Evolutionary conservation across 2,113 vertebrate genomes (phyloP), one percentile per base, ranked within the genome.

Genomic region (Anarrhichthys ocellatus): DNA sequence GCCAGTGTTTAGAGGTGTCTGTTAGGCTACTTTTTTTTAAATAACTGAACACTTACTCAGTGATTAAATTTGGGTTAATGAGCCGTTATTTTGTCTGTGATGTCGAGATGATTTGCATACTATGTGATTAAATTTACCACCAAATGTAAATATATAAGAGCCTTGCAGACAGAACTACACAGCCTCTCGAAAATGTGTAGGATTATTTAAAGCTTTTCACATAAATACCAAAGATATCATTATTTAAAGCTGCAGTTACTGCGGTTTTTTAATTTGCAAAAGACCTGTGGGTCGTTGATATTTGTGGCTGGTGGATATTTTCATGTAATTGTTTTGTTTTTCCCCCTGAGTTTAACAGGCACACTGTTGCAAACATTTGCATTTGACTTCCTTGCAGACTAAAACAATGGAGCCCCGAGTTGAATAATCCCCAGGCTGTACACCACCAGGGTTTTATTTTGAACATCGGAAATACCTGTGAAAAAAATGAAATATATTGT

Each of bases 371-470:
- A 61, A 69, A 72, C 74, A 58, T 84, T 74, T 59, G 17, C 50
- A 56, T 83, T 76, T 52, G 20, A 44, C 64, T 78, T 77, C 71
- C 15, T 36, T 59, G 22, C 46, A 81, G 65, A 78, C 40, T 50
- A 71, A 83, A 78, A 83, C 83, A 87, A 80, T 67, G 77, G 68
- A 65, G 27, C 52, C 22, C 75, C 34, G 78, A 76, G 38, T 24
- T 36, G 62, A 79, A 83, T 44, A 64, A 59, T 32, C 46, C 17
- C 61, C 48, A 29, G 42, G 24, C 52, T 65, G 71, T 58, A 34
- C n/a, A 56, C 44, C 27, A 24, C 58, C 66, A 73, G 27, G 48
- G 11, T 70, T 74, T 86, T n/a, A 9, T 76, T 82, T 68, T 77
- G 24, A 59, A 69, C 58, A 36, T 85, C 38, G 5, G 29, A 69